Base-by-base conservation (phyloP, 2,113 vertebrate species). In the Monopterus albus region DNA sequence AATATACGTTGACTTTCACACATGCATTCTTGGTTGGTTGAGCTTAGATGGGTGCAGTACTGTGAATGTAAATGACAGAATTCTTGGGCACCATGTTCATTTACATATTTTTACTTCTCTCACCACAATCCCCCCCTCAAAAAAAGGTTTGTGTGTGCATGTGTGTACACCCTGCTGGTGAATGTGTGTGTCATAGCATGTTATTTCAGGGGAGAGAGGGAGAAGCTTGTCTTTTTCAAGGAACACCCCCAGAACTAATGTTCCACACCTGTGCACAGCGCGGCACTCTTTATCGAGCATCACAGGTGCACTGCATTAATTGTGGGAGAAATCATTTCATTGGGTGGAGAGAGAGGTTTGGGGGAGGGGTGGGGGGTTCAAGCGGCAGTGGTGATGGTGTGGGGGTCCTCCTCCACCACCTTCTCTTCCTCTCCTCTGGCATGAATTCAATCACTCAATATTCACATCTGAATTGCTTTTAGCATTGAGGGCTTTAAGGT, bases 221-320 rank as follows among this genome's bases (percentile, higher is more conserved):
- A 90, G 80, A 87, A 85, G 81, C 80, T 91, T 83, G 86, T 93
- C 92, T 92, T 93, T 88, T 92, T 92, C 89, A 92, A 93, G 92
- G 90, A 92, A 92, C 93, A 91, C 92, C 92, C 93, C 92, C 91
- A 92, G 91, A 93, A 94, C 92, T 93, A 93, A 94, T 94, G 93
- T 93, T 94, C 92, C 92, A 93, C 93, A 94, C 93, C 93, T 94
- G 93, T 93, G 93, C 91, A 92, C 90, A 92, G 91, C 87, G 89
- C 88, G 82, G 86, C 92, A 87, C 91, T 90, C 92, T 93, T 94
- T 93, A 94, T 94, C 93, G 87, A 92, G 91, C 91, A 93, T 93
- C 93, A 92, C 93, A 94, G 93, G 93, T 94, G 93, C 88, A 88
- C 88, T 90, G 90, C 91, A 92, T 93, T 94, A 94, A 94, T 93